Evolutionary conservation across 2,113 vertebrate genomes (phyloP), one percentile per base, ranked within the genome.

Genomic region (Rhadina sibilatrix): DNA sequence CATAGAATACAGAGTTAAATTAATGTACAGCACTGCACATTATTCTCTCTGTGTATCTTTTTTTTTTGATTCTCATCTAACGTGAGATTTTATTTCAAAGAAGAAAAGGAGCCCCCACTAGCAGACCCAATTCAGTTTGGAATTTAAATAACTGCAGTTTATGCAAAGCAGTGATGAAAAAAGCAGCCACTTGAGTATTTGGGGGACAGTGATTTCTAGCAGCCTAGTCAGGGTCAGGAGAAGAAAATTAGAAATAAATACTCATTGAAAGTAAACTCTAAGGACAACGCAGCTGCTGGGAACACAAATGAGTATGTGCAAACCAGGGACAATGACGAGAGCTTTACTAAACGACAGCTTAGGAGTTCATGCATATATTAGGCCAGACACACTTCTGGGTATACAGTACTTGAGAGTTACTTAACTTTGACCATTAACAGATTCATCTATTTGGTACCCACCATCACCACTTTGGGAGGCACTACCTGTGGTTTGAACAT

Each of bases 21-120:
- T 6, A 3, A 63, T 0, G 2, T 2, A 15, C 0, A 53, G 40
- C 31, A 40, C 40, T 16, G 31, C 3, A 21, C 8, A 1, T 24
- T 49, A 42, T 25, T 31, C 23, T 52, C 83, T 52, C 4, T 0
- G 6, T 4, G 3, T 7, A 7, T 16, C 3, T 27, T 40, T 33
- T 30, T 40, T 33, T 13, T 27, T 28, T 70, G 8, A 42, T 40
- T 74, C 22, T 35, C 7, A 2, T 5, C 5, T 16, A 81, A 77
- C n/a, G 15, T 0, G 0, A 81, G 24, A 66, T n/a, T 38, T 69
- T 37, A 42, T 50, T 74, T 74, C 52, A 23, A 52, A 70, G 38
- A 64, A 28, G 16, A 70, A 78, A 63, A 76, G 50, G 8, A 93
- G 9, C 10, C 9, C 30, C 35, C 44, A 4, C 23, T 14, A 74